Evolutionary conservation across 1,140 invertebrate species (phyloP), one percentile per base, ranked within the genome.

Genomic region (Platyscapa corneri): DNA sequence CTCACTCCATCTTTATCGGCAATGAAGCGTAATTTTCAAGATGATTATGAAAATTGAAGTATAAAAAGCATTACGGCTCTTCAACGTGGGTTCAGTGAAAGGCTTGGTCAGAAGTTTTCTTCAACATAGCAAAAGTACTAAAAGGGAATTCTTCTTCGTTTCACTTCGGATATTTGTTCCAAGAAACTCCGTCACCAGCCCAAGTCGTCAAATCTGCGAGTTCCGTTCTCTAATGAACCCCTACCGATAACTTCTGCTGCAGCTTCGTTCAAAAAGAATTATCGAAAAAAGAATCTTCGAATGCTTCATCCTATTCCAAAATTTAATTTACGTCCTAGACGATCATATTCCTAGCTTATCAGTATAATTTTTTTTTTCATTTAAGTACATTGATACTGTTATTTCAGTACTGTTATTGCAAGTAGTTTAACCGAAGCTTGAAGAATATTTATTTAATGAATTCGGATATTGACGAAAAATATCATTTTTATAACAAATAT

Each of bases 31-130:
- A 78, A 84, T 65, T 83, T 77, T 65, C 56, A 56, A n/a, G 53
- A 76, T 53, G n/a, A 49, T 84, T 84, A 84, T 77, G 74, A 84
- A 84, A 83, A 84, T 84, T 84, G 42, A 34, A 78, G 60, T 84
- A 67, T 70, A 70, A 34, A 84, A 75, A 39, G 27, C 30, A 16
- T 30, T 34, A 64, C 14, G 67, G 23, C n/a, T 0, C 30, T 74
- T 37, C 32, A 74, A 74, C 60, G 49, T 27, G 23, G 23, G 18
- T 39, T 16, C 27, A 18, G 37, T 76, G 72, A 64, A 83, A 82
- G 32, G 39, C 82, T 64, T 0, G 23, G 56, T 49, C 37, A 30
- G 37, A 84, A 84, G 20, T 84, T 82, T 53, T 20, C 42, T 12
- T 64, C 49, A 23, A 34, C 32, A 39, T 30, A 39, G 39, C 18